A percentile compares a stretch with the other conserved stretches of the same genome.
Conservation (phyloP, 2,113 vertebrate species). For the Myotis davidii region DNA sequence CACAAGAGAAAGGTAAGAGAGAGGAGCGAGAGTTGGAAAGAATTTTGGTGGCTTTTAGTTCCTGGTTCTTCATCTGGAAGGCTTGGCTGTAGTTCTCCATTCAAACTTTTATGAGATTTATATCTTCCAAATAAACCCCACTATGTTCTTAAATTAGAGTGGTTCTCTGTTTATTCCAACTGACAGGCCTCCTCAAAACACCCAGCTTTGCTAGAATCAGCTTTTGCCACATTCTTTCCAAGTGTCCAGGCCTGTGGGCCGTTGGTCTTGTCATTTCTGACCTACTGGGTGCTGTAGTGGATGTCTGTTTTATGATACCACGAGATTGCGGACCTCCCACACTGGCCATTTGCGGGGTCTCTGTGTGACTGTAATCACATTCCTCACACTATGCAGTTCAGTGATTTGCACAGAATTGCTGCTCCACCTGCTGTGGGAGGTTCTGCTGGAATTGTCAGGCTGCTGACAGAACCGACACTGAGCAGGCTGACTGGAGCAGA, state of each 20-base stretch:
- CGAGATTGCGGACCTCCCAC: not conserved
- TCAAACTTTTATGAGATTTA: slow-evolving; percentile 43
- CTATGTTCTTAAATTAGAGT: slow-evolving; percentile 12
- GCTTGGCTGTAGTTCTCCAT: not conserved
- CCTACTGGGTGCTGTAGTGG: not conserved
- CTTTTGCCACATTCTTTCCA: not conserved
- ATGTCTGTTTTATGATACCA: too few species aligned
- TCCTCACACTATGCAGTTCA: not conserved
- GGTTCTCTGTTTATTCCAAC: not conserved
- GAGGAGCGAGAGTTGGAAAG: not conserved
- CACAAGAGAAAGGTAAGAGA: not conserved
- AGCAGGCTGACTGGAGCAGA: not conserved
- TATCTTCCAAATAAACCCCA: slow-evolving; percentile 36
- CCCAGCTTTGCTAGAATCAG: not conserved
- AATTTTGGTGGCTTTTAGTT: not conserved
- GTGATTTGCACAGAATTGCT: not conserved
- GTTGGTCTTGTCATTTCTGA: not conserved
- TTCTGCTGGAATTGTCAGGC: not conserved
- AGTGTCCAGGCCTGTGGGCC: not conserved
- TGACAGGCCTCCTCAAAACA: not conserved
- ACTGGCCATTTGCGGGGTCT: not conserved
- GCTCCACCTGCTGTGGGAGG: too few species aligned
- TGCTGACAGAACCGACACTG: not conserved
- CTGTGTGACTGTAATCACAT: not conserved
- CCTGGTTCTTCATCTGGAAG: not conserved